Conservation (phyloP, 2,113 vertebrate species). For the Diadophis punctatus region DNA sequence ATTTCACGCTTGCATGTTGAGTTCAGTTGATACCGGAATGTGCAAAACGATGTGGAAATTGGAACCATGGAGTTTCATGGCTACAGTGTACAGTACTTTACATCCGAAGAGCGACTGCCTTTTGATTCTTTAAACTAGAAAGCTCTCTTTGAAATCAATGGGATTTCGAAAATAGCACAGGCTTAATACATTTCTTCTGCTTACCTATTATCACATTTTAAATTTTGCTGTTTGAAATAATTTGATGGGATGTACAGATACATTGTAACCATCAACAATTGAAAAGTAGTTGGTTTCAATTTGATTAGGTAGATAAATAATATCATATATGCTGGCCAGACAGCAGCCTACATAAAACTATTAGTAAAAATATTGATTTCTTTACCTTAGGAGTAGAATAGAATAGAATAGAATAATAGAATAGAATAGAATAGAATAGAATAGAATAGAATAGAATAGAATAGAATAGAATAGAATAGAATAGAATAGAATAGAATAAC, state of each 20-base stretch:
- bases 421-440: too few relatives aligned
- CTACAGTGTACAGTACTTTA: constrained; percentile 6
- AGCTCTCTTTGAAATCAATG: constrained; percentile 6
- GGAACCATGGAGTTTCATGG: background rate
- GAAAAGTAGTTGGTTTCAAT: background rate
- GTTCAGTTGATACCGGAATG: background rate
- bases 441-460: too few relatives aligned
- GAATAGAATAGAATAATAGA: too few relatives aligned
- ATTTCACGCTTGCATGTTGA: background rate
- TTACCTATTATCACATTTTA: background rate
- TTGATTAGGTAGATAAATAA: constrained; percentile 4
- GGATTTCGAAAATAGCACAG: background rate
- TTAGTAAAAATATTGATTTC: background rate
- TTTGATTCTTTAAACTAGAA: constrained; percentile 9
- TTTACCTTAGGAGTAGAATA: background rate
- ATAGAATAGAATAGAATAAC: too few relatives aligned
- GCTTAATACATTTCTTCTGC: background rate
- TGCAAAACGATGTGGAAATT: constrained; percentile 15
- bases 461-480: too few relatives aligned
- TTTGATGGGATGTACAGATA: constrained; percentile 3
- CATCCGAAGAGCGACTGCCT: background rate
- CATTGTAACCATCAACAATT: background rate
- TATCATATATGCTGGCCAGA: background rate
- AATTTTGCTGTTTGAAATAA: background rate
- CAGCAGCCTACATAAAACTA: background rate